A percentile compares a stretch with the other conserved stretches of the same genome.
Conservation (phyloP, 2,113 vertebrate genomes). For the Uria lomvia region DNA sequence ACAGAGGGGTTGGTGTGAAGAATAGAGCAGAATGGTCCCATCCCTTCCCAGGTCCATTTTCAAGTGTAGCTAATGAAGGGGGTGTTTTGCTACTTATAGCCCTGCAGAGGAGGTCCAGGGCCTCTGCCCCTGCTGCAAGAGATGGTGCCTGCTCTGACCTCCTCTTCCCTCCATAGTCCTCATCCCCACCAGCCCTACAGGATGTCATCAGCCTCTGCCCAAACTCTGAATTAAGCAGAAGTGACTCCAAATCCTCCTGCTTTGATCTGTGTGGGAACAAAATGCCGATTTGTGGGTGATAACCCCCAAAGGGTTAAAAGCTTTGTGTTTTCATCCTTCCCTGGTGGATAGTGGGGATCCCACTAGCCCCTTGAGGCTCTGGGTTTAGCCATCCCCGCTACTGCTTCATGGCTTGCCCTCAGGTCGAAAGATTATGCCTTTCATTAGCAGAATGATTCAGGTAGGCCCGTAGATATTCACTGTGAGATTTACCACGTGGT, state of each 20-base stretch:
- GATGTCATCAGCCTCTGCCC: not conserved
- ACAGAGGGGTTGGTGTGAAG: fast-evolving
- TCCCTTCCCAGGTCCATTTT: not conserved
- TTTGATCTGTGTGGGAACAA: not conserved
- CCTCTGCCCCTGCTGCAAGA: not conserved
- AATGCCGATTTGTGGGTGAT: not conserved
- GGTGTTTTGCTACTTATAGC: not conserved
- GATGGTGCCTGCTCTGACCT: not conserved
- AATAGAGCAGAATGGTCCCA: not conserved
- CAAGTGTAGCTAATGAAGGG: fast-evolving
- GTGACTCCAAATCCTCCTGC: not conserved
- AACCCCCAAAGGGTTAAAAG: not conserved
- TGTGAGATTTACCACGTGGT: fast-evolving
- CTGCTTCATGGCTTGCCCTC: not conserved
- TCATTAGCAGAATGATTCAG: not conserved
- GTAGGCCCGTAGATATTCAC: not conserved
- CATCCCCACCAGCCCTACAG: fast-evolving
- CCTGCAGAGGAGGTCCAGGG: not conserved
- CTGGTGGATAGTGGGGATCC: not conserved
- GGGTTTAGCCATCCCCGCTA: not conserved
- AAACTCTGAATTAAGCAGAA: not conserved
- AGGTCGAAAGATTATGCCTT: not conserved
- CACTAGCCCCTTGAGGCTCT: no score
- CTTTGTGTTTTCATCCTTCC: not conserved
- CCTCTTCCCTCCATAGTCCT: not conserved